Conservation (phyloP, 2,888 invertebrate genomes). For the Coecobrya sp. region DNA sequence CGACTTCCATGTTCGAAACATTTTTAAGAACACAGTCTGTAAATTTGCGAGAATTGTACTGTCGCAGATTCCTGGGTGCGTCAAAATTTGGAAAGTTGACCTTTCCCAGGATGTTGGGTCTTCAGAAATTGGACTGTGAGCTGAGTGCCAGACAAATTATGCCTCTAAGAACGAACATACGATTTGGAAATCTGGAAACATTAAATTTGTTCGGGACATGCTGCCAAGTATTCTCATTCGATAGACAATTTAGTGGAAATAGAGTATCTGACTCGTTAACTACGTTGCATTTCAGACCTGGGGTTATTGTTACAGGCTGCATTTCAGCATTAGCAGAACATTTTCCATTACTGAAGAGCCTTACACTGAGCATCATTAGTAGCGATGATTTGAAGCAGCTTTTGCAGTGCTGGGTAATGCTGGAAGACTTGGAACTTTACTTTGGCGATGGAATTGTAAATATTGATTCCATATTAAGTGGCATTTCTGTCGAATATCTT, state of each 20-base stretch:
- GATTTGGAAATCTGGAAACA: constrained; percentile 58
- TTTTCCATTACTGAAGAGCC: constrained; percentile 66
- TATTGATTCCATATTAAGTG: constrained; percentile 71
- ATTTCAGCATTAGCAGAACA: constrained; percentile 63
- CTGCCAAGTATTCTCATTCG: constrained; percentile 71
- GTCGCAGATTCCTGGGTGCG: constrained; percentile 56
- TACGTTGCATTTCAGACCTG: constrained; percentile 66
- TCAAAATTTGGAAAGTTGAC: constrained; percentile 72
- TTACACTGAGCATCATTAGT: constrained; percentile 68
- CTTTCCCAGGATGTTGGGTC: constrained; percentile 57
- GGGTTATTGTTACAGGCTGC: constrained; percentile 61
- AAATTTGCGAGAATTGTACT: constrained; percentile 67
- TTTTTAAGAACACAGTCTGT: constrained; percentile 65
- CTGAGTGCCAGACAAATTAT: constrained; percentile 66
- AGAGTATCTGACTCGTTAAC: constrained; percentile 52
- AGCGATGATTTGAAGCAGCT: constrained; percentile 57
- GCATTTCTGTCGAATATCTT: constrained; percentile 52
- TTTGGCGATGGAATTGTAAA: constrained; percentile 65
- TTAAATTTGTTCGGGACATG: constrained; percentile 67
- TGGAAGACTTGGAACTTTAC: constrained; percentile 70
- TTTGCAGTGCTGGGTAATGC: constrained; percentile 63
- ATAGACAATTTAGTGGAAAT: constrained; percentile 67
- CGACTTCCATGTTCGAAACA: constrained; percentile 69
- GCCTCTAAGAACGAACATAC: constrained; percentile 53
- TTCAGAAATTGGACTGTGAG: constrained; percentile 67